Evolutionary conservation across 2,797 vertebrate genomes (phyloP).

Genomic region (Oreortyx pictus): DNA sequence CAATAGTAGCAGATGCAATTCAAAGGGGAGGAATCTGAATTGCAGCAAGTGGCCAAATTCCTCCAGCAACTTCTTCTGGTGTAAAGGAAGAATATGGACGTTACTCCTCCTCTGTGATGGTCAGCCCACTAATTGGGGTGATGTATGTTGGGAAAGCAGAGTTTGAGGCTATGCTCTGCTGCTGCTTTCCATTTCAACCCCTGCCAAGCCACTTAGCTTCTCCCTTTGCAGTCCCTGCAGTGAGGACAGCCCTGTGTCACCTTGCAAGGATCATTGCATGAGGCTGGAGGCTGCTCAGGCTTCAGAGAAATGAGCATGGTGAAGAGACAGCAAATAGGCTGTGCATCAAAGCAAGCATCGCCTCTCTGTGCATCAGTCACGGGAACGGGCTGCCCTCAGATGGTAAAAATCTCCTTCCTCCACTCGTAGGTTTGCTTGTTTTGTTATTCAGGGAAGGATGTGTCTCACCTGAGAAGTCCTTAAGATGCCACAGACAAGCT

Average conservation of each 20-base stretch:
- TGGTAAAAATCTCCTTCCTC: neutral
- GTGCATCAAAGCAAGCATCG: neutral
- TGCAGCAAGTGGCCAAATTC: neutral
- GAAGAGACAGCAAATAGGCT: neutral
- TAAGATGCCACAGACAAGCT: slow-evolving; percentile 45
- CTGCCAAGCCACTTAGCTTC: neutral
- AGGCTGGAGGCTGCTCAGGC: neutral
- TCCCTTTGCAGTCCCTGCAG: neutral
- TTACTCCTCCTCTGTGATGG: neutral
- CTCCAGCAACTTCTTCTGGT: neutral
- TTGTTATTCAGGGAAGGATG: slow-evolving; percentile 12
- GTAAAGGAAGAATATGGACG: neutral
- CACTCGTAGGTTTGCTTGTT: neutral
- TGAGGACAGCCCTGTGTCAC: neutral
- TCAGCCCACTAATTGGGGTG: neutral
- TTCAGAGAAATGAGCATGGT: neutral
- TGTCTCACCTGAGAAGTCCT: slow-evolving; percentile 45
- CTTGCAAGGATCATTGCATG: neutral
- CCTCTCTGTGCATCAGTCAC: rapidly evolving
- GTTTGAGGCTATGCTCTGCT: neutral
- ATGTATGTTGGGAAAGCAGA: slow-evolving; percentile 24
- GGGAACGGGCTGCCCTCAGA: neutral
- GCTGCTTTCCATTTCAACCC: neutral
- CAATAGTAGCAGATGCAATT: neutral
- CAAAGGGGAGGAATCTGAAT: neutral